Conservation (phyloP, 2,888 invertebrate genomes). For the Amphimallon solstitiale region DNA sequence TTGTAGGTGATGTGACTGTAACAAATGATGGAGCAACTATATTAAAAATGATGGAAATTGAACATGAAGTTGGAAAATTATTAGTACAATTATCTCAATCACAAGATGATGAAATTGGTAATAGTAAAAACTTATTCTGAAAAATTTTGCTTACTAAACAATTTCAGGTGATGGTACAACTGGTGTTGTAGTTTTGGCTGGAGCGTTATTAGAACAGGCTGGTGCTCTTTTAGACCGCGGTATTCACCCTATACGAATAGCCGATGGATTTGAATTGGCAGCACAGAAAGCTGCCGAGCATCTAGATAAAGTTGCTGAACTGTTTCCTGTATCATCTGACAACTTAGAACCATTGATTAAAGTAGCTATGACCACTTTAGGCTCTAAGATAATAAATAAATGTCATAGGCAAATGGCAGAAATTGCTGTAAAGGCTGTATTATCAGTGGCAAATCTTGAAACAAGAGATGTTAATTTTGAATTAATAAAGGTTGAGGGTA, state of each 20-base stretch:
- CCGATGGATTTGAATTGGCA: conserved; percentile 98
- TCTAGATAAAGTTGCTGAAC: conserved; percentile 87
- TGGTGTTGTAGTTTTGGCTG: conserved; percentile 89
- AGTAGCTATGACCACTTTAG: conserved; percentile 97
- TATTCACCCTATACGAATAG: conserved; percentile 98
- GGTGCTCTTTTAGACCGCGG: conserved; percentile 92
- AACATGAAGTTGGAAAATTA: conserved; percentile 97
- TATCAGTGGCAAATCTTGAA: conserved; percentile 94
- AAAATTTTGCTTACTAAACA: neutral
- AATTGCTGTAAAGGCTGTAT: conserved; percentile 96
- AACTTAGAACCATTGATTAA: conserved; percentile 90
- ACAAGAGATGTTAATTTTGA: conserved; percentile 98
- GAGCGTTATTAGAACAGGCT: conserved; percentile 95
- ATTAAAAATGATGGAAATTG: conserved; percentile 98
- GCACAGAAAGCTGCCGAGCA: conserved; percentile 88
- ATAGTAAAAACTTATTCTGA: neutral
- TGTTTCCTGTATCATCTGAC: conserved; percentile 85
- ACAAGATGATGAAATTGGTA: conserved; percentile 95
- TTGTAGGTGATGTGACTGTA: conserved; percentile 83
- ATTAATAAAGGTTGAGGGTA: conserved; percentile 97
- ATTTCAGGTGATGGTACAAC: conserved; percentile 94
- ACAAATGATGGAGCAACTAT: conserved; percentile 99
- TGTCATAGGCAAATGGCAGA: conserved; percentile 98
- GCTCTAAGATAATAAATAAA: conserved; percentile 98
- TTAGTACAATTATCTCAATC: conserved; percentile 98